Percentiles rank a stretch among this genome's conserved stretches.
These are phyloP conservation scores for Drosophila sordidapex DNA, from an alignment of 2,888 invertebrate genomes.

Conservation along the genomic window DNA sequence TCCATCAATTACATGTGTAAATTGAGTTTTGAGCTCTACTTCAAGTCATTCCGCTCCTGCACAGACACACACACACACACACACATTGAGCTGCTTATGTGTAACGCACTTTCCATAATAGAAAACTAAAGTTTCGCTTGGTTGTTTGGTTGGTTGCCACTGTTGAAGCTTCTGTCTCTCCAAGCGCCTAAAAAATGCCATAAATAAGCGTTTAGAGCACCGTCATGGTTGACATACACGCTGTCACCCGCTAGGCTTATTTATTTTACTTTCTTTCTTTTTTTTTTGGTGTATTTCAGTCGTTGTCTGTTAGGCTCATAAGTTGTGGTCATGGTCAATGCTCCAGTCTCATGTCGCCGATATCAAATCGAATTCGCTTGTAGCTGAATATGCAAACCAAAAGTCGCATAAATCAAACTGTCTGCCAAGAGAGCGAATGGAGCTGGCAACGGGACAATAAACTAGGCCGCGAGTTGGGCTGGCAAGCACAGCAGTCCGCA, in stretches of 20 bases:
- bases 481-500: background rate
- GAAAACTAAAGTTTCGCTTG: slow-evolving; percentile 41
- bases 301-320: slow-evolving; percentile 36
- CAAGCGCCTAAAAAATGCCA: slow-evolving; percentile 42
- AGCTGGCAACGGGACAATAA: slow-evolving; percentile 50
- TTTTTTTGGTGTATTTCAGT: slow-evolving; percentile 3
- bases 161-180: background rate
- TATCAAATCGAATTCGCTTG: slow-evolving; percentile 16
- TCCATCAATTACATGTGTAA: background rate
- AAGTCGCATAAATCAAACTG: slow-evolving; percentile 61
- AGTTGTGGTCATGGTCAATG: slow-evolving; percentile 38
- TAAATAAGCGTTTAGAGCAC: slow-evolving; percentile 59
- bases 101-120: slow-evolving; percentile 55
- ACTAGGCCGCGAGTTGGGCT: slow-evolving; percentile 29
- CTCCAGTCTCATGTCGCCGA: slow-evolving; percentile 18
- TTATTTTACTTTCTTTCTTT: background rate
- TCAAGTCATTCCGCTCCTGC: slow-evolving; percentile 27
- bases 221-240: slow-evolving; percentile 17
- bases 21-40: background rate
- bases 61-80: background rate
- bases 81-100: slow-evolving; percentile 29
- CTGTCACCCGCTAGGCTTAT: background rate
- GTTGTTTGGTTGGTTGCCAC: background rate
- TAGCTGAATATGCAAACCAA: slow-evolving; percentile 62
- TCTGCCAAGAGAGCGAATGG: background rate